Evolutionary conservation across 2,888 invertebrate species (phyloP).

Genomic region (Lottia gigantea): DNA sequence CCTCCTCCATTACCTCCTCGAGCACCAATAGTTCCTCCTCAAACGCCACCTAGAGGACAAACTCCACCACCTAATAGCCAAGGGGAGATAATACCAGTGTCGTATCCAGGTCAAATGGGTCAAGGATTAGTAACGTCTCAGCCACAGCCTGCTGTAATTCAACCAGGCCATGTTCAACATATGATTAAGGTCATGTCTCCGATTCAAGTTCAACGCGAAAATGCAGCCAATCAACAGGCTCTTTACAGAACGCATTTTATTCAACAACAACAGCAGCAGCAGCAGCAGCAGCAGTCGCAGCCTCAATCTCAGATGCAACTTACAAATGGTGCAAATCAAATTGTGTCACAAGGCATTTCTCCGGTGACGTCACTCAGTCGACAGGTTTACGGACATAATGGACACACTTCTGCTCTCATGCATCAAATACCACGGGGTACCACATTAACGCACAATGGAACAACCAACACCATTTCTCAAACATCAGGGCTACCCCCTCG

Average conservation of each 20-base stretch:
- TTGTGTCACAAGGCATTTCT: background rate
- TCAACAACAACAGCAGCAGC: slow-evolving; percentile 11
- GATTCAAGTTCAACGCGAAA: slow-evolving; percentile 69
- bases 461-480: background rate
- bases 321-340: background rate
- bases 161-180: slow-evolving; percentile 74
- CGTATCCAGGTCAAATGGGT: slow-evolving; percentile 10
- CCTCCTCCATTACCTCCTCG: slow-evolving; percentile 70
- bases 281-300: slow-evolving; percentile 12
- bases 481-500: background rate
- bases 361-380: background rate
- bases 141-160: slow-evolving; percentile 28
- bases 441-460: background rate
- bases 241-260: slow-evolving; percentile 17
- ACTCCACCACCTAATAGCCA: slow-evolving; percentile 37
- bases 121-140: background rate
- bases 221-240: slow-evolving; percentile 68
- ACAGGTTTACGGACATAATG: slow-evolving; percentile 2
- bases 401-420: background rate
- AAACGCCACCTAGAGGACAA: slow-evolving; percentile 35
- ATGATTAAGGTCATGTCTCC: slow-evolving; percentile 83
- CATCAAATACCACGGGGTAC: background rate
- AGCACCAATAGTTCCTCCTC: slow-evolving; percentile 38
- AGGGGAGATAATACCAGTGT: slow-evolving; percentile 23
- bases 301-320: slow-evolving; percentile 1